phyloP scores from a whole-genome alignment of 2,113 vertebrate species.

The Nyctereutes procyonoides region DNA sequence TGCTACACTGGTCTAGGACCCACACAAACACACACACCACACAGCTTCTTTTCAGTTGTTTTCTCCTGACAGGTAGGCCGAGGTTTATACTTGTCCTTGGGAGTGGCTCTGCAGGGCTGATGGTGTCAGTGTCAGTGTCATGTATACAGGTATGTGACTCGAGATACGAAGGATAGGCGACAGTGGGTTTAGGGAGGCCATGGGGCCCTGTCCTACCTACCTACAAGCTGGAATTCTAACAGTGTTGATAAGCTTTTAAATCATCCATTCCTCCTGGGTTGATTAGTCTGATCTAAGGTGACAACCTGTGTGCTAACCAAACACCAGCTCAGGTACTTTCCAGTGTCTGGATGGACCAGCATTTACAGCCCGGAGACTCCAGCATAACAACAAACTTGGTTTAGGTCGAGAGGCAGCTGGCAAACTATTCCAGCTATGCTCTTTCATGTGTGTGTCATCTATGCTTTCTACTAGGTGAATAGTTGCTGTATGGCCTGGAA shows the following conservation, averaged over 20 bases:
- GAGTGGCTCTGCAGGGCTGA: neutral
- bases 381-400: too few relatives aligned
- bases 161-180: neutral
- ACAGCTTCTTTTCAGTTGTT: neutral
- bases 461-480: too few relatives aligned
- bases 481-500: neutral
- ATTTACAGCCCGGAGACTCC: neutral
- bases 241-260: neutral
- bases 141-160: neutral
- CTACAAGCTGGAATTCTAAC: neutral
- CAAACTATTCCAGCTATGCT: neutral
- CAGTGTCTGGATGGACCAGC: rapidly evolving
- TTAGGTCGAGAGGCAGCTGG: neutral
- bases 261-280: neutral
- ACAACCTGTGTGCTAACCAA: too few relatives aligned
- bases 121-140: too few relatives aligned
- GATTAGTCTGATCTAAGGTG: neutral
- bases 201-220: neutral
- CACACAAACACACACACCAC: too few relatives aligned
- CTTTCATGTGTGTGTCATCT: rapidly evolving
- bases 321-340: neutral
- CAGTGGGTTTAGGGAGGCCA: neutral
- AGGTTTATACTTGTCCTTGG: neutral
- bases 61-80: neutral
- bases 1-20: neutral